A percentile compares a stretch with the other conserved stretches of the same genome.
phyloP scores from a whole-genome alignment of 35 echinoderm and acorn worm species.

The Nesometra sesokonis region DNA sequence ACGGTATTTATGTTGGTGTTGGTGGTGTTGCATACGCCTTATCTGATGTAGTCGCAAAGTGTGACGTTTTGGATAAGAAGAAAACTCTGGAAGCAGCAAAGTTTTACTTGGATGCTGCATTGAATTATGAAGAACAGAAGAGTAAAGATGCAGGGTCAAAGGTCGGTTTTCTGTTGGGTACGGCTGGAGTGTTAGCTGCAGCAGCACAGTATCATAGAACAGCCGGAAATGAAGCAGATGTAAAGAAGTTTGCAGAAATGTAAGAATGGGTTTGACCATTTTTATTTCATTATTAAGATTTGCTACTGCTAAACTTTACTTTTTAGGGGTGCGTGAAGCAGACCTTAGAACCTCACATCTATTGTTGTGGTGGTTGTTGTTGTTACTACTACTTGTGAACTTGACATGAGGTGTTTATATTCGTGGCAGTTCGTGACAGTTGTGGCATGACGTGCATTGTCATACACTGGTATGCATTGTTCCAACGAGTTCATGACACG shows the following conservation, averaged over 20 bases:
- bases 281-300: background rate
- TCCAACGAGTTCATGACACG: no score
- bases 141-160: background rate
- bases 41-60: background rate
- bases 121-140: background rate
- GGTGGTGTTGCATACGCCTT: background rate
- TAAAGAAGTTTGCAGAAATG: background rate
- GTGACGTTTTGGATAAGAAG: background rate
- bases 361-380: no score
- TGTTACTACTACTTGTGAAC: no score
- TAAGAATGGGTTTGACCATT: background rate
- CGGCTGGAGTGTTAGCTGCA: background rate
- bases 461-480: no score
- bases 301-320: background rate
- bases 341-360: no score
- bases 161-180: background rate
- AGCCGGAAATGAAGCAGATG: background rate
- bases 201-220: background rate
- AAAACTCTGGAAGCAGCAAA: background rate
- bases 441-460: no score
- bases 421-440: no score
- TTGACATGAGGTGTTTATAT: no score
- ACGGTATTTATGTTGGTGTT: background rate
- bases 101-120: background rate
- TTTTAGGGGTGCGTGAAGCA: background rate